Conservation (phyloP, 2,113 vertebrate species). For the Otolemur garnettii region DNA sequence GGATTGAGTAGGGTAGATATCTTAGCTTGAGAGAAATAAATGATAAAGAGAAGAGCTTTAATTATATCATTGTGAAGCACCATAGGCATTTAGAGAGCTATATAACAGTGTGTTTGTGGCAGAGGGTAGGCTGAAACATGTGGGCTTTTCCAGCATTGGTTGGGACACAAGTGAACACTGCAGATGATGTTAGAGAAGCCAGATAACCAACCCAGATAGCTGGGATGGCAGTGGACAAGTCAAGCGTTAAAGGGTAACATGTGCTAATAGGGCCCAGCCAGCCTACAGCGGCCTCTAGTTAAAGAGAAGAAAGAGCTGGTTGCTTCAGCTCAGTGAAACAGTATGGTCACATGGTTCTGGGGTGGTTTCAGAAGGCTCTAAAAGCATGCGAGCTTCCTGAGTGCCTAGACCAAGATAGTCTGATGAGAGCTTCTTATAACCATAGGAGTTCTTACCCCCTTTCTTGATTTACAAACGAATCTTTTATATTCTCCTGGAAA, state of each 20-base stretch:
- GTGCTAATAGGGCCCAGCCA: not conserved
- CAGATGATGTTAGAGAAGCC: not conserved
- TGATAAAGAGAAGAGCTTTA: not conserved
- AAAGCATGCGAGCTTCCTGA: not conserved
- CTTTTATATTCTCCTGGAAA: not conserved
- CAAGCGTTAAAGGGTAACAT: not conserved
- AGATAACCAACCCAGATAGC: not conserved
- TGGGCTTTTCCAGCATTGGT: not conserved
- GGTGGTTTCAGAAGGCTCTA: not conserved
- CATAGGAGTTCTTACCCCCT: not conserved
- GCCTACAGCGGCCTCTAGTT: not conserved
- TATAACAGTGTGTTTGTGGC: slow-evolving; percentile 36
- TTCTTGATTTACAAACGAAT: not conserved
- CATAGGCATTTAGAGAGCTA: not conserved
- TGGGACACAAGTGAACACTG: slow-evolving; percentile 34
- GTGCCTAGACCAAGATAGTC: not conserved
- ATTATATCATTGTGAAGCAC: slow-evolving; percentile 28
- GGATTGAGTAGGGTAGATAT: not conserved
- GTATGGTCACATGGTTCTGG: not conserved
- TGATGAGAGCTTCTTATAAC: not conserved
- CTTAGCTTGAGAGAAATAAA: slow-evolving; percentile 3
- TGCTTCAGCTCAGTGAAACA: not conserved
- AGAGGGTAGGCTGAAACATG: not conserved
- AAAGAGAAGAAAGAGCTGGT: not conserved
- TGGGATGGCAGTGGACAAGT: not conserved